A percentile compares a stretch with the other conserved stretches of the same genome.
These are phyloP conservation scores for Scatophagus argus DNA, from an alignment of 2,113 vertebrate species.

Conservation along the genomic window DNA sequence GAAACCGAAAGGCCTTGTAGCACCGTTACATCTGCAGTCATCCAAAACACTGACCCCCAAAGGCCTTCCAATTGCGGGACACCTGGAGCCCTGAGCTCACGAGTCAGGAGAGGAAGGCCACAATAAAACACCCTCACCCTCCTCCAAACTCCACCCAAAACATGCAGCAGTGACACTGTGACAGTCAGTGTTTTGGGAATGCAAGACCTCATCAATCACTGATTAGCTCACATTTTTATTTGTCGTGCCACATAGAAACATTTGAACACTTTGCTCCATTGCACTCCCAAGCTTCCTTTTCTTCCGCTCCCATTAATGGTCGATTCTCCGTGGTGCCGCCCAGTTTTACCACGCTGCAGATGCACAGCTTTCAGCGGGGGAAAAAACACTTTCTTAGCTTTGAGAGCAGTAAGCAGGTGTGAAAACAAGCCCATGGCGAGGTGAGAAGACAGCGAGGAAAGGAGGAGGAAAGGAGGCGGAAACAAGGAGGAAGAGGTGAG, in stretches of 20 bases:
- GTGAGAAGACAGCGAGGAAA: constrained; percentile 19
- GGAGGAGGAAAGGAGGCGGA: constrained; percentile 18
- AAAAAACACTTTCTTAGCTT: constrained; percentile 6
- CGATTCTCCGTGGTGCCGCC: constrained; percentile 65
- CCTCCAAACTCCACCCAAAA: constrained; percentile 27
- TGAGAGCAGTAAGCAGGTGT: constrained; percentile 76
- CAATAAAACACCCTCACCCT: background rate
- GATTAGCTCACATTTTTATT: constrained; percentile 61
- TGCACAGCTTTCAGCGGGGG: constrained; percentile 36
- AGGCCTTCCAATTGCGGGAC: constrained; percentile 14
- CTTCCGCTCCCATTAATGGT: constrained; percentile 45
- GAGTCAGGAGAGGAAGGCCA: background rate
- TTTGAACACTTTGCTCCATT: constrained; percentile 48
- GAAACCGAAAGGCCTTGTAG: constrained; percentile 2
- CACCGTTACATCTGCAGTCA: constrained; percentile 8
- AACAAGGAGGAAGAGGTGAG: constrained; percentile 55
- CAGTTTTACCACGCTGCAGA: constrained; percentile 52
- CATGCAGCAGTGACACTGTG: constrained; percentile 9
- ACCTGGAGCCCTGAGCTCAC: constrained; percentile 32
- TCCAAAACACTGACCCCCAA: constrained; percentile 23
- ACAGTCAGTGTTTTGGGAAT: constrained; percentile 9
- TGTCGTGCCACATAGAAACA: constrained; percentile 49
- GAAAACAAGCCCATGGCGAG: constrained; percentile 65
- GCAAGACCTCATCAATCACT: constrained; percentile 63
- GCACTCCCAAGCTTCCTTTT: constrained; percentile 48